Conservation (phyloP, 2,797 vertebrate genomes). For the Hippoglossus hippoglossus region DNA sequence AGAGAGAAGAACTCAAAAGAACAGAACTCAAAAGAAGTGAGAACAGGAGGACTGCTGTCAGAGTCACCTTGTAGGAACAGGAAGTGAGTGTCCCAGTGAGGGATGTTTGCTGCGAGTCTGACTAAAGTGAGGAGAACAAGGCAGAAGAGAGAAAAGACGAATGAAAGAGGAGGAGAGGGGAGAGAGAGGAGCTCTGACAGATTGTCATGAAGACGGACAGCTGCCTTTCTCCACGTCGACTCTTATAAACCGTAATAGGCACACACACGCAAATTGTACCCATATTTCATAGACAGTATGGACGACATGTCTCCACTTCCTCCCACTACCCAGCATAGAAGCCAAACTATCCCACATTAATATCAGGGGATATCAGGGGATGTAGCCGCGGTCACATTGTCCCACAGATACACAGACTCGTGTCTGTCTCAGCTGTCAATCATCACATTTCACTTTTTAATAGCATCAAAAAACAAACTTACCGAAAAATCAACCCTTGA, state of each 20-base stretch:
- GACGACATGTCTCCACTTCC: too few species aligned
- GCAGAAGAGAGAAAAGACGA: slow-evolving; percentile 44
- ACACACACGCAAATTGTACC: background rate
- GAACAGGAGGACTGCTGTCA: slow-evolving; percentile 56
- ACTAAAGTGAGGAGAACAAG: slow-evolving; percentile 38
- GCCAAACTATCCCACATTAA: too few species aligned
- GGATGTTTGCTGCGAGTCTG: slow-evolving; percentile 47
- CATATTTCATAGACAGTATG: too few species aligned
- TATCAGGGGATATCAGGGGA: too few species aligned
- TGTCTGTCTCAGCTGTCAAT: too few species aligned
- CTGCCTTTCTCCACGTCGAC: slow-evolving; percentile 64
- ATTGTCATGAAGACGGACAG: slow-evolving; percentile 77
- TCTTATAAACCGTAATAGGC: slow-evolving; percentile 58
- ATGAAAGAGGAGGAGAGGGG: slow-evolving; percentile 62
- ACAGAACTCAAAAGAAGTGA: background rate
- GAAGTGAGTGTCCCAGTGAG: slow-evolving; percentile 55
- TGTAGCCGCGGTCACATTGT: too few species aligned
- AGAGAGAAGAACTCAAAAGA: background rate
- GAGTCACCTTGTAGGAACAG: slow-evolving; percentile 77
- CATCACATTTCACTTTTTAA: too few species aligned
- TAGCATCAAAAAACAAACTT: too few species aligned
- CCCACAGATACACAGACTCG: too few species aligned
- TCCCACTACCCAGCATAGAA: too few species aligned
- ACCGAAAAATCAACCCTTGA: too few species aligned
- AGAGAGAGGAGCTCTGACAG: slow-evolving; percentile 66